Conservation (phyloP, 92 coral and sea anemone species). For the Actinostola sp. region DNA sequence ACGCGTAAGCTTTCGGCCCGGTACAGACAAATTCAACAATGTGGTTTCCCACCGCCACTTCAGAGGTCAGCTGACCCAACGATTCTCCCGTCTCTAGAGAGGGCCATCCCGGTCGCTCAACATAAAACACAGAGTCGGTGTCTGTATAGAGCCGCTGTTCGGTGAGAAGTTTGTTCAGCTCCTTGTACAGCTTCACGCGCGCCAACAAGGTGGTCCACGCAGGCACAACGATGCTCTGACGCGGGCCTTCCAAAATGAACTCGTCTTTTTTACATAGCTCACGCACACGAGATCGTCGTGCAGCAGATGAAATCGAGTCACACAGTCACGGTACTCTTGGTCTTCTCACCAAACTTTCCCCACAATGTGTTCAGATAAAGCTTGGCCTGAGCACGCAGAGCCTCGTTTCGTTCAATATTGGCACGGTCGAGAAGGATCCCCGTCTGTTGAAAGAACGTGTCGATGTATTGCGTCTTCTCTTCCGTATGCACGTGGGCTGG, state of each 20-base stretch:
- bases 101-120: background rate
- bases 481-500: background rate
- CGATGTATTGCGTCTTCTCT: background rate
- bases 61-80: background rate
- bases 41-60: background rate
- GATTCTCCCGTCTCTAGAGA: background rate
- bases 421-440: constrained; percentile 1
- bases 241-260: background rate
- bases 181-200: background rate
- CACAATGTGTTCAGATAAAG: constrained; percentile 20
- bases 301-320: too few relatives aligned
- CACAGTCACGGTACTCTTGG: too few relatives aligned
- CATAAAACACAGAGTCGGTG: background rate
- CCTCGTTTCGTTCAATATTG: background rate
- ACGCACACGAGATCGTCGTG: too few relatives aligned
- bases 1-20: constrained; percentile 2
- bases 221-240: background rate
- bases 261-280: background rate
- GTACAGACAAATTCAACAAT: background rate
- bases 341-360: constrained; percentile 24
- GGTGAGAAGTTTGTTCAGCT: background rate
- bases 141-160: background rate
- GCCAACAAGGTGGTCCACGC: background rate
- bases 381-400: background rate
- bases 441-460: background rate